These are phyloP conservation scores for Heliconius hermathena DNA, from an alignment of 1,140 invertebrate species.

Conservation along the genomic window DNA sequence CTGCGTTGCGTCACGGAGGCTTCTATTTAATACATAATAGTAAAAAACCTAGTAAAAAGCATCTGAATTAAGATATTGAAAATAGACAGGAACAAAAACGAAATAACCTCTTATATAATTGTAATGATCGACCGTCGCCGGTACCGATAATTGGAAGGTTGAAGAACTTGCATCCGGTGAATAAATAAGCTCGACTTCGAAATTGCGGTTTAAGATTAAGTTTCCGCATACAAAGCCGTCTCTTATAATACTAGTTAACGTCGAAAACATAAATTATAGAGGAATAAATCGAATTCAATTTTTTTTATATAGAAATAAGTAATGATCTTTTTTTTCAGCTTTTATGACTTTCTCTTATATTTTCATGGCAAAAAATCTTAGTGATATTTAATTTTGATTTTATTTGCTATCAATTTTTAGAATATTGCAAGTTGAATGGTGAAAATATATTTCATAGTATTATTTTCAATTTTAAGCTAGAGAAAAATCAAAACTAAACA, in stretches of 20 bases:
- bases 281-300: neutral
- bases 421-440: no score
- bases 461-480: no score
- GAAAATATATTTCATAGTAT: no score
- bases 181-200: constrained; percentile 4
- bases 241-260: constrained; percentile 2
- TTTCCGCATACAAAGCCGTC: constrained; percentile 3
- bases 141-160: constrained; percentile 2
- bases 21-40: no score
- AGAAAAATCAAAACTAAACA: no score
- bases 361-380: neutral
- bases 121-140: constrained; percentile 5
- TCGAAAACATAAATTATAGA: constrained; percentile 2
- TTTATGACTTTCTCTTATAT: neutral
- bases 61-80: neutral
- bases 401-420: no score
- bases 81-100: neutral
- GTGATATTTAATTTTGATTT: no score
- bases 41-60: neutral
- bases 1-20: no score
- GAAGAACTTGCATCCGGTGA: constrained; percentile 11
- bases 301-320: neutral
- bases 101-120: neutral
- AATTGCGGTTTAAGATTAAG: constrained; percentile 10
- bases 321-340: neutral